Evolutionary conservation across 2,888 invertebrate species (phyloP).

Genomic region (Trichogramma evanescens): DNA sequence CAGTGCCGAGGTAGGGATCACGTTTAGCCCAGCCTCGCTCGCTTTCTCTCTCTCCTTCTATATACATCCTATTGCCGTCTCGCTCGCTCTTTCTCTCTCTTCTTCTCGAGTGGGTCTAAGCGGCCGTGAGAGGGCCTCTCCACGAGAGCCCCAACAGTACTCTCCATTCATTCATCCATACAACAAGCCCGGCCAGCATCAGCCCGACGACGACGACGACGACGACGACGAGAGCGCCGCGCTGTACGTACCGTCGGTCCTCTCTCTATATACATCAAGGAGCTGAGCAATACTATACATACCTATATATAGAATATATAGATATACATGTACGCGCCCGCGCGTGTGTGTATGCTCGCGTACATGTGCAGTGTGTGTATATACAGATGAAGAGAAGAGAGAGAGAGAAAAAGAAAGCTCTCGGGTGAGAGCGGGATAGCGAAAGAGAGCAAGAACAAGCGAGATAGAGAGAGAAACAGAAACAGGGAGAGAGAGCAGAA

Average conservation of each 20-base stretch:
- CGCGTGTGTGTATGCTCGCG: background rate
- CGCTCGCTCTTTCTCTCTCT: constrained; percentile 33
- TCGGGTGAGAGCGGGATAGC: background rate
- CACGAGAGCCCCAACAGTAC: constrained; percentile 47
- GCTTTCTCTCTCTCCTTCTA: constrained; percentile 31
- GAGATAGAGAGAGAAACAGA: background rate
- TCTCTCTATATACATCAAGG: constrained; percentile 3
- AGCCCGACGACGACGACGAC: constrained; percentile 22
- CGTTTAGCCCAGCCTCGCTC: constrained; percentile 7
- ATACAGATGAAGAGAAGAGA: constrained; percentile 1
- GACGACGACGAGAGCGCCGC: constrained; percentile 13
- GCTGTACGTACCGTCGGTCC: constrained; percentile 11
- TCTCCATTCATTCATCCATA: constrained; percentile 39
- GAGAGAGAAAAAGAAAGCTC: constrained; percentile 4
- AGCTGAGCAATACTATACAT: too few relatives aligned
- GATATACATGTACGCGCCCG: too few relatives aligned
- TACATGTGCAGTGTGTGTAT: background rate
- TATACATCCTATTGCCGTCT: too few relatives aligned
- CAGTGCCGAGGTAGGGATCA: background rate
- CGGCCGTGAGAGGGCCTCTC: constrained; percentile 48
- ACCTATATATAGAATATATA: too few relatives aligned
- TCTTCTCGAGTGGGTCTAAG: constrained; percentile 47
- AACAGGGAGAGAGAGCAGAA: constrained; percentile 1
- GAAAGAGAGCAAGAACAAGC: background rate
- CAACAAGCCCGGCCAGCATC: constrained; percentile 18